These are phyloP conservation scores for Gerosis bhagava DNA, from an alignment of 2,888 invertebrate species.

Conservation along the genomic window DNA sequence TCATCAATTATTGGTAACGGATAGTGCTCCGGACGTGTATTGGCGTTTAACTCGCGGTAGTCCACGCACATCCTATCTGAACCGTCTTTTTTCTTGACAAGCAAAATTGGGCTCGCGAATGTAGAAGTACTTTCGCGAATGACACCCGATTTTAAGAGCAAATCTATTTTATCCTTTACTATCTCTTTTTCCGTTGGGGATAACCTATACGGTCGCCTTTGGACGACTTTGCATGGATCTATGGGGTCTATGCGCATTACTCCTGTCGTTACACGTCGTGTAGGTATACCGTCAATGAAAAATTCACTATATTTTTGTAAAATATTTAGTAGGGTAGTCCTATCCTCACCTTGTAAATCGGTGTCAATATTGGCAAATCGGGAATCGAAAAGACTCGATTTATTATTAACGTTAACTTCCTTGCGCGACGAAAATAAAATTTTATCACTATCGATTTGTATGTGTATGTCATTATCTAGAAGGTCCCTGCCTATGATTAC, in stretches of 20 bases:
- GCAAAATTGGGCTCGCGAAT: constrained; percentile 22
- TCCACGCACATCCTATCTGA: constrained; percentile 19
- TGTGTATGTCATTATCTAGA: constrained; percentile 13
- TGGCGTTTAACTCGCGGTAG: constrained; percentile 18
- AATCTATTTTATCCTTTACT: constrained; percentile 14
- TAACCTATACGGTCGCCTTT: constrained; percentile 24
- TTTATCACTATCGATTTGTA: too few species aligned
- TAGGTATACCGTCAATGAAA: constrained; percentile 19
- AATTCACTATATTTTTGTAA: not conserved
- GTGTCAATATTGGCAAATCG: constrained; percentile 4
- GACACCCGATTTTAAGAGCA: constrained; percentile 9
- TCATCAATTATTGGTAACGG: constrained; percentile 20
- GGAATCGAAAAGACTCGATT: too few species aligned
- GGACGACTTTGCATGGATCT: constrained; percentile 20
- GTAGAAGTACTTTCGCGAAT: constrained; percentile 21
- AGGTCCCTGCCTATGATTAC: constrained; percentile 12
- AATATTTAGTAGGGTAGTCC: not conserved
- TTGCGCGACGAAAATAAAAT: too few species aligned
- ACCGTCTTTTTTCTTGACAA: constrained; percentile 23
- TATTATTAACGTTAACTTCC: too few species aligned
- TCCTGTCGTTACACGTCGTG: constrained; percentile 20
- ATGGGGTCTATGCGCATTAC: constrained; percentile 13
- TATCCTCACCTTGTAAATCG: constrained; percentile 3
- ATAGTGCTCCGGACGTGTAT: constrained; percentile 22
- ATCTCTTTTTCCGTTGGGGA: constrained; percentile 3